Evolutionary conservation across 2,888 invertebrate genomes (phyloP).

Genomic region (Campoplex capitator): DNA sequence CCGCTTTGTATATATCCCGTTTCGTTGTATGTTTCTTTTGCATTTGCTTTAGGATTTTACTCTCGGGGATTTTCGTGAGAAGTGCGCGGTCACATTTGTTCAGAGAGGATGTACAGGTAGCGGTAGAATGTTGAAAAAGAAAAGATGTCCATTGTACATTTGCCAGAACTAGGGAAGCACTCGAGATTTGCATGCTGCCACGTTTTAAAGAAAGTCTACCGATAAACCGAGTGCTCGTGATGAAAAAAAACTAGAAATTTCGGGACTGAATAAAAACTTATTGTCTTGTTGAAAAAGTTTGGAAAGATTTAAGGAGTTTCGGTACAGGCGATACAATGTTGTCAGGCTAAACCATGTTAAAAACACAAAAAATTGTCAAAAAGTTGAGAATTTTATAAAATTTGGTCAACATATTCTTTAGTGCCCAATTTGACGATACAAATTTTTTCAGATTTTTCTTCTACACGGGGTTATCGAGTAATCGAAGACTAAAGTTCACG

Average conservation of each 20-base stretch:
- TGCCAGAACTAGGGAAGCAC: conserved; percentile 10
- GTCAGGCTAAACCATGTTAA: too few species aligned
- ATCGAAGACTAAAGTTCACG: too few species aligned
- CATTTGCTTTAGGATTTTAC: conserved; percentile 27
- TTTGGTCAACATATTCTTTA: too few species aligned
- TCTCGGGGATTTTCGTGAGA: conserved; percentile 42
- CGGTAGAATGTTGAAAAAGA: conserved; percentile 38
- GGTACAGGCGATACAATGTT: too few species aligned
- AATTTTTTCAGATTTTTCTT: too few species aligned
- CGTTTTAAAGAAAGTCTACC: background rate
- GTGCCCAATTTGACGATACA: too few species aligned
- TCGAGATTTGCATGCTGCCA: conserved; percentile 10
- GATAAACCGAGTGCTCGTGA: background rate
- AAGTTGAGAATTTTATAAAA: too few species aligned
- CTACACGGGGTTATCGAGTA: too few species aligned
- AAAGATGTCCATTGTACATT: conserved; percentile 25
- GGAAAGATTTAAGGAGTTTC: too few species aligned
- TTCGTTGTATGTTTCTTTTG: background rate
- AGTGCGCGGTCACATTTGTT: conserved; percentile 20
- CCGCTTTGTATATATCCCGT: background rate
- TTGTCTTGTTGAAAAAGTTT: background rate
- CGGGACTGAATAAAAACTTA: too few species aligned
- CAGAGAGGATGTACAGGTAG: conserved; percentile 32
- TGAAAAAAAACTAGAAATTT: background rate
- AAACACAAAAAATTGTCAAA: too few species aligned